Base-by-base conservation (phyloP, 2,113 vertebrate species). In the Scomber scombrus region DNA sequence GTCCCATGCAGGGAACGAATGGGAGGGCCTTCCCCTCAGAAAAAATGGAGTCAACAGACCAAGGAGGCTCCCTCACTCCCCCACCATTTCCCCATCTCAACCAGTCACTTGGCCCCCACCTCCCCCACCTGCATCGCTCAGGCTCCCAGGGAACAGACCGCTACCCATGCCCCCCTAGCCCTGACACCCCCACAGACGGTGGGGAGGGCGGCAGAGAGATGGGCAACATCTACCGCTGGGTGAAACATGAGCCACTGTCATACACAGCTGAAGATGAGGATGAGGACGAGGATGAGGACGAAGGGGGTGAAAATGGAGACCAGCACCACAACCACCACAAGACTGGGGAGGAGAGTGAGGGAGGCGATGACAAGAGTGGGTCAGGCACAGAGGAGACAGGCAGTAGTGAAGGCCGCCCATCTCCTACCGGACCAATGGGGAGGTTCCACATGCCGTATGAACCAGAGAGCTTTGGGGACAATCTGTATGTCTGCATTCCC, bases 401-500 rank as follows among this genome's bases (percentile, higher is more conserved):
- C 76, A 98, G 97, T 93, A 99, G 98, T 4, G 97, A 98, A 86
- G 97, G 97, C 11, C 96, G 97, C 5, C 94, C 94, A 0, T 97
- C 97, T 0, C 97, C 97, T 0, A 75, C 94, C 0, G 97, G 96
- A 0, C 91, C 95, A 1, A 94, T 97, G 78, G 97, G 97, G 86
- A 95, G 98, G 81, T 99, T 97, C 91, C 97, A 97, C 91, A 91
- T 98, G 93, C 95, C 96, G 5, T 99, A 97, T 0, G 97, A 99
- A 89, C 98, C 97, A 0, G 98, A 99, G 93, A 97, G 96, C 94
- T 97, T 99, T 54, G 97, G 98, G 0, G 98, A 99, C 96, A 99
- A 99, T 94, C 93, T 99, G 45, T 99, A 99, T 3, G 97, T 99
- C 23, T 99, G 98, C 93, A 99, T 99, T 85, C 98, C 98, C 11